A percentile compares a stretch with the other conserved stretches of the same genome.
These are phyloP conservation scores for Cordilura impudica DNA, from an alignment of 2,888 invertebrate species.

Conservation along the genomic window DNA sequence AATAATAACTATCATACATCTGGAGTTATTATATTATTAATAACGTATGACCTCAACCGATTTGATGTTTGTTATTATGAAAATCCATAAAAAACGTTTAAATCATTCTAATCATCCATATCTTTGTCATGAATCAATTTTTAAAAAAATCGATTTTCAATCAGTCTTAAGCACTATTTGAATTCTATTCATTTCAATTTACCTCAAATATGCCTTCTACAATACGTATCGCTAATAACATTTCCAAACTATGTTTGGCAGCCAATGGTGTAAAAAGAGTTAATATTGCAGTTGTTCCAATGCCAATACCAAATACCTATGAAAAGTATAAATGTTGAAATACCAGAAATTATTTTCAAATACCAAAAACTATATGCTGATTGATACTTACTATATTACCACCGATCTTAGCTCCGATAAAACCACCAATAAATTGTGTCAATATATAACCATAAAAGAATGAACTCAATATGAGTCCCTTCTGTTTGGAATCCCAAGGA, in stretches of 20 bases:
- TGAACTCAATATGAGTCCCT: slow-evolving; percentile 88
- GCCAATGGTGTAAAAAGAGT: slow-evolving; percentile 89
- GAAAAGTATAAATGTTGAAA: slow-evolving; percentile 24
- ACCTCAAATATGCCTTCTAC: slow-evolving; percentile 91
- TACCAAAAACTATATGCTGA: no score
- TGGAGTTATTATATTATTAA: no score
- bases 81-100: no score
- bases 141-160: no score
- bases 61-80: no score
- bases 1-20: no score
- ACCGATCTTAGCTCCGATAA: slow-evolving; percentile 89
- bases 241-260: slow-evolving; percentile 84
- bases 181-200: slow-evolving; percentile 47
- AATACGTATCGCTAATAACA: slow-evolving; percentile 86
- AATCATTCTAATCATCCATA: no score
- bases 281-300: slow-evolving; percentile 87
- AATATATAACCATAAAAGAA: slow-evolving; percentile 94
- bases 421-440: slow-evolving; percentile 91
- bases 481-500: slow-evolving; percentile 87
- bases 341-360: no score
- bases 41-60: no score
- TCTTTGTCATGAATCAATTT: no score
- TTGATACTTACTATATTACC: slow-evolving; percentile 82
- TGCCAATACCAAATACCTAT: slow-evolving; percentile 86
- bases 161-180: no score